phyloP scores from a whole-genome alignment of 2,113 vertebrate species.

The Erythrolamprus reginae region DNA sequence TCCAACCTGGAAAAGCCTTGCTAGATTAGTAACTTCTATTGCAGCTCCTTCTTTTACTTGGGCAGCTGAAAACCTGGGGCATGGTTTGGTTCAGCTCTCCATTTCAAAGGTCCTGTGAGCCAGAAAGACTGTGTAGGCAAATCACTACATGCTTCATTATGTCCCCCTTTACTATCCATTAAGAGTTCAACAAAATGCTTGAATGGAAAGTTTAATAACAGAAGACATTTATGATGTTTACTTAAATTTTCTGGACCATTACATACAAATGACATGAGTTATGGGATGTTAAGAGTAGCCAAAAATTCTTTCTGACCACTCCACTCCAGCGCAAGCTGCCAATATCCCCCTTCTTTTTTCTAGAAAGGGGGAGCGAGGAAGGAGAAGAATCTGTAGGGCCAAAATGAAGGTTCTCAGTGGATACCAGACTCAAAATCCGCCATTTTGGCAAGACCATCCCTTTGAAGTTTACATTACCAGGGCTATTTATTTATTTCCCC shows the following conservation, averaged over 20 bases:
- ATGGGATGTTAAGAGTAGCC: conserved; percentile 74
- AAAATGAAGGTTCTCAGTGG: conserved; percentile 73
- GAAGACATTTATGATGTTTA: conserved; percentile 84
- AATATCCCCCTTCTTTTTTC: conserved; percentile 55
- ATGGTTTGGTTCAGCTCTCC: conserved; percentile 19
- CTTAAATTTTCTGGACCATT: conserved; percentile 77
- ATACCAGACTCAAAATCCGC: conserved; percentile 68
- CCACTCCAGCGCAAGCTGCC: conserved; percentile 67
- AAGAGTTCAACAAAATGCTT: conserved; percentile 75
- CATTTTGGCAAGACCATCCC: conserved; percentile 73
- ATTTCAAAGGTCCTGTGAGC: conserved; percentile 47
- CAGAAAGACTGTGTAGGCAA: conserved; percentile 38
- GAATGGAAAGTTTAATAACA: conserved; percentile 76
- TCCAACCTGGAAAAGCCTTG: conserved; percentile 42
- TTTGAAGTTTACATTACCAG: conserved; percentile 85
- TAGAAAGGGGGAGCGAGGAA: conserved; percentile 39
- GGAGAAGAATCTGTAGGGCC: conserved; percentile 59
- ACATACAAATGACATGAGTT: conserved; percentile 74
- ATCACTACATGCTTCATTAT: conserved; percentile 33
- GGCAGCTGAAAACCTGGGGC: conserved; percentile 10
- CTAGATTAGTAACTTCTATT: conserved; percentile 40
- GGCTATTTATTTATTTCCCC: conserved; percentile 85
- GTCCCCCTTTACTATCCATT: conserved; percentile 62
- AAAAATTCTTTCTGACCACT: conserved; percentile 76
- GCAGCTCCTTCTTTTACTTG: conserved; percentile 16